phyloP scores from a whole-genome alignment of 1,140 invertebrate genomes.

The Leptonema lineaticorne region DNA sequence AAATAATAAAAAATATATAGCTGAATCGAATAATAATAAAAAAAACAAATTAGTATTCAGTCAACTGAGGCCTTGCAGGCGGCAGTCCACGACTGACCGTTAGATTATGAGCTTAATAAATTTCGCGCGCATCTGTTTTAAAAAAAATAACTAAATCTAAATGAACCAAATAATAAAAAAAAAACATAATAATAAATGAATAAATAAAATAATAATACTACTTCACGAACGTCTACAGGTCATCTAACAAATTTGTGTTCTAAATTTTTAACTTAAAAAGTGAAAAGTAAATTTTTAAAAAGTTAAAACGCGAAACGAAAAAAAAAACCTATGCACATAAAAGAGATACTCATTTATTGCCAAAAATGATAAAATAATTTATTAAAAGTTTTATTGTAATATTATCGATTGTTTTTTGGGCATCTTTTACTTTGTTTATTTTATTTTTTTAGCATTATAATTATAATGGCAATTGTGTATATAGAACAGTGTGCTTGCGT shows the following conservation, averaged over 20 bases:
- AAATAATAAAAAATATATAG: no score
- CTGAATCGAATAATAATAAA: slow-evolving; percentile 41
- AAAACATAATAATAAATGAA: no score
- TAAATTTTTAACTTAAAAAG: slow-evolving; percentile 43
- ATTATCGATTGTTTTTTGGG: slow-evolving; percentile 42
- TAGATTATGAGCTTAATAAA: slow-evolving; percentile 40
- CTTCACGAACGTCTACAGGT: slow-evolving; percentile 4
- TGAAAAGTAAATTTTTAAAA: no score
- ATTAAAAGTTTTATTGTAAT: slow-evolving; percentile 33
- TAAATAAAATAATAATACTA: background rate
- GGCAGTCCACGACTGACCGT: slow-evolving; percentile 33
- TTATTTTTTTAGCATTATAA: slow-evolving; percentile 40
- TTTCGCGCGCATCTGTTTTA: slow-evolving; percentile 23
- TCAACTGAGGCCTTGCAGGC: slow-evolving; percentile 41
- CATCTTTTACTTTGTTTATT: slow-evolving; percentile 42
- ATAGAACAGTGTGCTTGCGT: background rate
- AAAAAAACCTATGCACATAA: slow-evolving; percentile 42
- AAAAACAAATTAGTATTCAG: slow-evolving; percentile 35
- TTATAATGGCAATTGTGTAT: slow-evolving; percentile 16
- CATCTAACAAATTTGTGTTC: slow-evolving; percentile 40
- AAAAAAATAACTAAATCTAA: no score
- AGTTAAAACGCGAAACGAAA: slow-evolving; percentile 5
- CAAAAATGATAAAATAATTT: slow-evolving; percentile 41
- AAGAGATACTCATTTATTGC: slow-evolving; percentile 43
- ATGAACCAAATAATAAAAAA: slow-evolving; percentile 19